A percentile compares a stretch with the other conserved stretches of the same genome.
These are phyloP conservation scores for Seira ritae DNA, from an alignment of 2,888 invertebrate genomes.

Conservation along the genomic window DNA sequence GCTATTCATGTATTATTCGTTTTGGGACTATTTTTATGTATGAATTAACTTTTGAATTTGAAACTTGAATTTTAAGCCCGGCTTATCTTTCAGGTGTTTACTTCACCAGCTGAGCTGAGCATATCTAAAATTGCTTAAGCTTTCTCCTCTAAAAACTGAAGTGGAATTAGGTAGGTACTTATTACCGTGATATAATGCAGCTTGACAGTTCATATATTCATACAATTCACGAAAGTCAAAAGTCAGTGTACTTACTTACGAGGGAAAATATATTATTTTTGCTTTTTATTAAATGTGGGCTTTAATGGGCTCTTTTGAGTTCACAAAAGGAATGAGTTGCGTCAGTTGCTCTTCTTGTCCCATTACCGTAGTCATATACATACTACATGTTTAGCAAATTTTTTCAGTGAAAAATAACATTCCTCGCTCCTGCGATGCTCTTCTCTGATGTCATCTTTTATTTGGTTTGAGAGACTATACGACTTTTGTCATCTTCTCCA, in stretches of 20 bases:
- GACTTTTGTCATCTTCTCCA: conserved; percentile 56
- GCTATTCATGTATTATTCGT: too few species aligned
- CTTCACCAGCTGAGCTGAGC: conserved; percentile 3
- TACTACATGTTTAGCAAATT: conserved; percentile 20
- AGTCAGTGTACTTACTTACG: conserved; percentile 24
- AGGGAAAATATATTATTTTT: background rate
- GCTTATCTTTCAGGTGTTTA: background rate
- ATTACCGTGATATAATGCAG: background rate
- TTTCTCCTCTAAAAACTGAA: background rate
- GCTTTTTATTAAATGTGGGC: conserved; percentile 1
- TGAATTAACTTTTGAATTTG: too few species aligned
- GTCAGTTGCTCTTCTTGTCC: background rate
- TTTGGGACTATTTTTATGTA: too few species aligned
- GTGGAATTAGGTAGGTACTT: too few species aligned
- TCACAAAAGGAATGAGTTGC: conserved; percentile 13
- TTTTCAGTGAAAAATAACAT: conserved; percentile 2
- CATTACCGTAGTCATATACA: conserved; percentile 20
- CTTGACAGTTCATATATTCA: conserved; percentile 27
- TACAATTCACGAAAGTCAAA: conserved; percentile 37
- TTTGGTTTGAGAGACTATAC: conserved; percentile 24
- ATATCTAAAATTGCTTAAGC: background rate
- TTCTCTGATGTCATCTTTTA: conserved; percentile 51
- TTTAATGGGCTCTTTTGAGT: conserved; percentile 8
- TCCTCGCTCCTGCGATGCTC: background rate
- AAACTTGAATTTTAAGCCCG: too few species aligned